A percentile compares a stretch with the other conserved stretches of the same genome.
Conservation (phyloP, 2,888 invertebrate genomes). For the Drosophila mayaguana region DNA sequence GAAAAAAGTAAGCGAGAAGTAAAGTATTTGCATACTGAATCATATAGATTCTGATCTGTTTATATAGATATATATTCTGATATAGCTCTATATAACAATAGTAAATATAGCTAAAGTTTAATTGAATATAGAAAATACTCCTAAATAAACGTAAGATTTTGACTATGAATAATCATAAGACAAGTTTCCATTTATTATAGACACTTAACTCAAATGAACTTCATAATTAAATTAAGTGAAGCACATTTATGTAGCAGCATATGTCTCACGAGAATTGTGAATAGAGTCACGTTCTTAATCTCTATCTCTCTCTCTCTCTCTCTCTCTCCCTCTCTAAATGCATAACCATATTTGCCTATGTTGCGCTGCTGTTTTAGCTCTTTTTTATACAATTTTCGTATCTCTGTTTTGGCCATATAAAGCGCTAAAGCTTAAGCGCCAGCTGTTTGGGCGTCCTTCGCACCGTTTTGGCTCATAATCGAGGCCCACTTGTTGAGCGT, state of each 20-base stretch:
- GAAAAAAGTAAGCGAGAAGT: no score
- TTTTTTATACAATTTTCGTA: slow-evolving; percentile 4
- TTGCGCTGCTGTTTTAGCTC: slow-evolving; percentile 15
- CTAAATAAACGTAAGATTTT: neutral
- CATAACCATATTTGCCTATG: slow-evolving; percentile 70
- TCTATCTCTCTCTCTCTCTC: neutral
- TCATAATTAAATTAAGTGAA: neutral
- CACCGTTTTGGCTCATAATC: slow-evolving; percentile 57
- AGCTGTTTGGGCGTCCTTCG: slow-evolving; percentile 71
- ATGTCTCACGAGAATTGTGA: slow-evolving; percentile 1
- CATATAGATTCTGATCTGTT: no score
- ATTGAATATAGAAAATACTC: neutral
- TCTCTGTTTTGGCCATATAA: slow-evolving; percentile 63
- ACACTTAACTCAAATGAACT: neutral
- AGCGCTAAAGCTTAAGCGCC: slow-evolving; percentile 58
- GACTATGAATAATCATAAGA: neutral
- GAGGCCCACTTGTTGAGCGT: slow-evolving; percentile 70
- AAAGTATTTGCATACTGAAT: no score
- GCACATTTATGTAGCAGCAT: neutral
- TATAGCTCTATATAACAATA: no score
- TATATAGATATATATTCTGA: no score
- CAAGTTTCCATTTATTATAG: neutral
- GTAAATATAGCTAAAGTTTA: neutral
- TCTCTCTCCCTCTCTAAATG: slow-evolving; percentile 17
- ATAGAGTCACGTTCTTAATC: slow-evolving; percentile 37